Base-by-base conservation (phyloP, 2,888 invertebrate genomes). In the Carpatolechia fugitivella region DNA sequence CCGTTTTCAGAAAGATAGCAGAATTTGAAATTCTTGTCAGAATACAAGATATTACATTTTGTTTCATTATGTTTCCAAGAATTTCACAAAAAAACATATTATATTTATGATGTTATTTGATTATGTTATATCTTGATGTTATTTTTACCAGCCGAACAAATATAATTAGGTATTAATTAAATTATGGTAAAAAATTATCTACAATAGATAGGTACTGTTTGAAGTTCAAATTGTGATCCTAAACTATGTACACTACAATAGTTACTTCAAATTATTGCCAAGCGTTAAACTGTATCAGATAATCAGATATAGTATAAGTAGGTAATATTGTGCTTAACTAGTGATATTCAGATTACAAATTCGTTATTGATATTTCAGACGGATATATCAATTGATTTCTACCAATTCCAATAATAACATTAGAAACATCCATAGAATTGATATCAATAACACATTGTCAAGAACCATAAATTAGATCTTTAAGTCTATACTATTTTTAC, bases 271-370 rank as follows among this genome's bases (percentile, higher is more conserved):
- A 76, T 89, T 85, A 88, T 85, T 89, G 89, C 89, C 86, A 88
- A 87, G 87, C 88, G 76, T 85, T 85, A 73, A 76, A 77, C 79
- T 80, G 72, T 74, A 70, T 78, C 70, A 63, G 61, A 72, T 75
- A 72, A 24, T 24, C 24, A 24, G 24, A 24, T 24, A 3, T 6
- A 4, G 6, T 24, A 4, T 24, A 6, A 24, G 70, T 78, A 78
- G 71, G 29, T 62, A 69, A 65, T 70, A 63, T 56, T 62, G 73
- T 64, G 68, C 81, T 81, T 85, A 88, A 61, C 85, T 90, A 89
- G 76, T 89, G 89, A 89, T 90, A 89, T 83, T 74, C 75, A 68
- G 79, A 72, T 82, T 83, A 82, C 80, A 89, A 87, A 88, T 89
- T 89, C 87, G 85, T 83, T 78, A 85, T 82, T 82, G 86, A 89